Evolutionary conservation across 2,888 invertebrate genomes (phyloP), one percentile per base, ranked within the genome.

Genomic region (Arrhopalites spinosus): DNA sequence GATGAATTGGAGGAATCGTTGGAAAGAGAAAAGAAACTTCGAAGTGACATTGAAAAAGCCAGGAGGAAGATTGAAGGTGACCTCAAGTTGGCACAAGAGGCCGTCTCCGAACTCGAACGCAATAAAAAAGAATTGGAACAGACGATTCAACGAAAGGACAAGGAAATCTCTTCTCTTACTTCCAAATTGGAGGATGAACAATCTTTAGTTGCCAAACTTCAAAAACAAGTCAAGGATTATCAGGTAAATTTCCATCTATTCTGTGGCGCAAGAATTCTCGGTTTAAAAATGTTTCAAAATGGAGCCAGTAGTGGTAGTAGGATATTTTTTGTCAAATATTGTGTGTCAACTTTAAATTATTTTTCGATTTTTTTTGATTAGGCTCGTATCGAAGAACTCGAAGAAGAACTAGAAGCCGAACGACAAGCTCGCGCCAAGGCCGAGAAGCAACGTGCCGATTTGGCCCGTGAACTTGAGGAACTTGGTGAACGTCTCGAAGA

Each of bases 321-420:
- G n/a, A n/a, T n/a, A n/a, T n/a, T n/a, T n/a, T n/a, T n/a, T n/a
- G n/a, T n/a, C n/a, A n/a, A n/a, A n/a, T n/a, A n/a, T n/a, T n/a
- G n/a, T n/a, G n/a, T n/a, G n/a, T n/a, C n/a, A n/a, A n/a, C n/a
- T n/a, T n/a, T n/a, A n/a, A n/a, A n/a, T n/a, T n/a, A n/a, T n/a
- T n/a, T n/a, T n/a, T n/a, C n/a, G n/a, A n/a, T n/a, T n/a, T n/a
- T n/a, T n/a, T n/a, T n/a, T n/a, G n/a, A n/a, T n/a, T 79, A 86
- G 85, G 86, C 94, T 86, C 92, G 98, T 86, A 98, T 99, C 87
- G 98, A 98, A 87, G 99, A 99, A 88, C 90, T 99, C 85, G 98
- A 99, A 87, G 99, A 99, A 86, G 99, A 99, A 89, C 93, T 99
- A 84, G 99, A 99, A 87, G 95, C 98, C 84, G 99, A 99, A 88